Percentiles rank a stretch among this genome's conserved stretches.
These are phyloP conservation scores for Calosoma granatense DNA, from an alignment of 1,140 invertebrate genomes.

Conservation along the genomic window DNA sequence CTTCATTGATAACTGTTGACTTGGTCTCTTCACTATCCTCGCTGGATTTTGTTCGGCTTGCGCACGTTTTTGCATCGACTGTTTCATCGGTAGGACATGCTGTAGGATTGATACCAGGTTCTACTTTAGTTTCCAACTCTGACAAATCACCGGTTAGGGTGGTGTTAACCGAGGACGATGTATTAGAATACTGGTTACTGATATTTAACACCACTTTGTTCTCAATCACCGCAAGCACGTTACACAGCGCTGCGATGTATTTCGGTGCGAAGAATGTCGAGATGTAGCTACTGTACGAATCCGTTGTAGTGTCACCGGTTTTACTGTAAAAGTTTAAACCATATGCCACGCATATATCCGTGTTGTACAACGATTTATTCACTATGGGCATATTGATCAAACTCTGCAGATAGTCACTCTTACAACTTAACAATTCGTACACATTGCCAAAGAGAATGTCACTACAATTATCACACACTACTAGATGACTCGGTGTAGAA, in stretches of 20 bases:
- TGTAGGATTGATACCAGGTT: neutral
- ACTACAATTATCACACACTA: slow-evolving; percentile 60
- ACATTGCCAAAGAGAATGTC: slow-evolving; percentile 51
- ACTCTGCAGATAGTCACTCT: slow-evolving; percentile 39
- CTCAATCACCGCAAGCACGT: slow-evolving; percentile 53
- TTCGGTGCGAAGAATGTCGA: slow-evolving; percentile 49
- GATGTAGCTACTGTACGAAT: slow-evolving; percentile 34
- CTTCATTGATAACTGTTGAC: neutral
- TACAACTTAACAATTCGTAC: slow-evolving; percentile 56
- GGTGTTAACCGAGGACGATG: neutral
- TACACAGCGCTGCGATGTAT: slow-evolving; percentile 67
- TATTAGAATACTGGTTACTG: slow-evolving; percentile 30
- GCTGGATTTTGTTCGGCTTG: neutral
- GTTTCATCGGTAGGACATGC: neutral
- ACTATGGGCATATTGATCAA: slow-evolving; percentile 45
- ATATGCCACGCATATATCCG: slow-evolving; percentile 42
- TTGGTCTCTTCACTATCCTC: neutral
- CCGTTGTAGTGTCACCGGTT: slow-evolving; percentile 34
- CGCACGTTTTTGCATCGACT: neutral
- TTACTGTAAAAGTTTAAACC: slow-evolving; percentile 49
- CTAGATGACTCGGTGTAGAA: slow-evolving; percentile 53
- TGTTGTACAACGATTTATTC: slow-evolving; percentile 42
- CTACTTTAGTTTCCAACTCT: neutral
- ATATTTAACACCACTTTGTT: slow-evolving; percentile 56
- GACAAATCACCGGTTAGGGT: neutral